Conservation (phyloP, 2,113 vertebrate species). For the Zootoca vivipara region DNA sequence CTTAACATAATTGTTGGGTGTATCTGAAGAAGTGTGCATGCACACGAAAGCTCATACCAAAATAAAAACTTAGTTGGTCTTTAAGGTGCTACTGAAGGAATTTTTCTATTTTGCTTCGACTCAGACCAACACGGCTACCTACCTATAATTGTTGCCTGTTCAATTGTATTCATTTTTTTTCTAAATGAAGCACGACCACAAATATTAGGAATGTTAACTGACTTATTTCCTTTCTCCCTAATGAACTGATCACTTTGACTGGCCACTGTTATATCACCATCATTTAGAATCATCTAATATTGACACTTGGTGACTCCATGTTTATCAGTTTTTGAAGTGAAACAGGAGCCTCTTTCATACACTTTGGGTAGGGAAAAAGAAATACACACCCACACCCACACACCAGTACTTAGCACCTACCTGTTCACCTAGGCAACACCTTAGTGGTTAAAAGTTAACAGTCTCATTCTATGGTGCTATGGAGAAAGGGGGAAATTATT, state of each 20-base stretch:
- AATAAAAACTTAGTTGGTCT: too few species aligned
- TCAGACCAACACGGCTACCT: too few species aligned
- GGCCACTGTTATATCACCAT: not conserved
- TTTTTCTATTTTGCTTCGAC: too few species aligned
- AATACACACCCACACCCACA: not conserved
- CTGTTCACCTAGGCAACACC: not conserved
- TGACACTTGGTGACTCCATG: too few species aligned
- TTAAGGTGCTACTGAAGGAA: too few species aligned
- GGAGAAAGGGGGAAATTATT: not conserved
- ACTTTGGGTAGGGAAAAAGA: not conserved
- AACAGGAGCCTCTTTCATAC: not conserved
- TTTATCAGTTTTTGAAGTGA: not conserved
- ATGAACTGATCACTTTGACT: not conserved
- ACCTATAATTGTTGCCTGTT: not conserved
- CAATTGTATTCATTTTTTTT: not conserved
- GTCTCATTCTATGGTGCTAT: not conserved
- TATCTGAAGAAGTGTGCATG: too few species aligned
- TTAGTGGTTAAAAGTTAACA: not conserved
- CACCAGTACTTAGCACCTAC: not conserved
- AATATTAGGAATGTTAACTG: not conserved
- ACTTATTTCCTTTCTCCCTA: not conserved
- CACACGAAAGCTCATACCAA: too few species aligned
- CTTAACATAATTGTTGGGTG: not conserved
- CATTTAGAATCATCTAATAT: not conserved
- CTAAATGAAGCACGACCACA: not conserved